Base-by-base conservation (phyloP, 1,140 invertebrate species). In the Sitobion miscanthi region DNA sequence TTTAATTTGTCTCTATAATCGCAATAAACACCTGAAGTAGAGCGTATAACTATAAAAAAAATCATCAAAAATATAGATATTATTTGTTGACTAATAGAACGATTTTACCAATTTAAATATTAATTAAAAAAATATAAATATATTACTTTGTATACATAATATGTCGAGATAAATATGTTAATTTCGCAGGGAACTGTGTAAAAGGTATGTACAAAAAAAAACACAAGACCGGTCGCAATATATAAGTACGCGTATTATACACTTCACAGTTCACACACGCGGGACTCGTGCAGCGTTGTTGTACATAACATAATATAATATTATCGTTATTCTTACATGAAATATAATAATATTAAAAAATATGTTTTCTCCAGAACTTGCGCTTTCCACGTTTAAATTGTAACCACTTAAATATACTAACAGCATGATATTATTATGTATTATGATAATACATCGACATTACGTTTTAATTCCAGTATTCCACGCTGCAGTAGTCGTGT, bases 71-170 rank as follows among this genome's bases (percentile, higher is more conserved):
- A n/a, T 62, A 62, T 69, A 69, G 30, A 69, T 69, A 69, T 17
- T 69, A 69, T 69, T 69, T 69, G 30, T 69, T 69, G 30, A 69
- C 30, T 4, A n/a, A 69, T n/a, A n/a, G 17, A 69, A n/a, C 14
- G 11, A n/a, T n/a, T 69, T 69, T 69, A n/a, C 62, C 30, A 69
- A 69, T 69, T 69, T 69, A 69, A 69, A 69, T 69, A 69, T 69
- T 69, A 69, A 69, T 69, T 69, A n/a, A 69, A 69, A 69, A 69
- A n/a, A 54, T 62, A 62, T 62, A 62, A 69, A 69, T 69, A 69
- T 69, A 69, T 69, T 69, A 69, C 30, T 69, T 69, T 69, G 4
- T 62, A n/a, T 69, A n/a, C 62, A 69, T 69, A 69, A 17, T n/a
- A 69, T 69, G 14, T 69, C 3, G 11, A 69, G 83, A 85, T 42